phyloP scores from a whole-genome alignment of 2,888 invertebrate genomes.

The Platycheirus rosarum region DNA sequence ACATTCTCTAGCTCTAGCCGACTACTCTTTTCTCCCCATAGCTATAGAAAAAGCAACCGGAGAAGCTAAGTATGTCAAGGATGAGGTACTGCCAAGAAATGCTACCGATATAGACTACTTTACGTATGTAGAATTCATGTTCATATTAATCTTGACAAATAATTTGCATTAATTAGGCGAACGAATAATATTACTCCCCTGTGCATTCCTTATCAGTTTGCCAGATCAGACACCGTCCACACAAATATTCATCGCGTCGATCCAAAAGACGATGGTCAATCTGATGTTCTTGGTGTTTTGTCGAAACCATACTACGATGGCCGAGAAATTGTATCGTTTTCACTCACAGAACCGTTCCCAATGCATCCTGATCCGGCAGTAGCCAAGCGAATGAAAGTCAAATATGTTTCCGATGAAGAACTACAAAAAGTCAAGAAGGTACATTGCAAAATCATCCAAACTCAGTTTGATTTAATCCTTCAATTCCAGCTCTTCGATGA shows the following conservation, averaged over 20 bases:
- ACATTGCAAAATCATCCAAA: constrained; percentile 66
- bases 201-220: constrained; percentile 90
- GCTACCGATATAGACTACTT: constrained; percentile 85
- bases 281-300: constrained; percentile 83
- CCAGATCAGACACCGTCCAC: constrained; percentile 87
- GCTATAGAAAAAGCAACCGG: constrained; percentile 81
- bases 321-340: constrained; percentile 86
- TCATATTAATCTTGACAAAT: not conserved
- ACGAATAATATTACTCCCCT: constrained; percentile 85
- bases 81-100: constrained; percentile 85
- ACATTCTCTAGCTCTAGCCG: constrained; percentile 88
- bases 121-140: constrained; percentile 79
- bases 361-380: constrained; percentile 85
- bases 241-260: constrained; percentile 79
- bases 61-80: constrained; percentile 85
- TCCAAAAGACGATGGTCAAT: constrained; percentile 81
- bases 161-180: constrained; percentile 66
- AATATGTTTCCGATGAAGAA: constrained; percentile 83
- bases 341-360: constrained; percentile 86
- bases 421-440: constrained; percentile 83
- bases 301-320: constrained; percentile 85
- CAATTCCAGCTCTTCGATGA: constrained; percentile 89
- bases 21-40: constrained; percentile 96
- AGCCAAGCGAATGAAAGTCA: constrained; percentile 84
- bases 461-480: not conserved